These are phyloP conservation scores for Ericerus pela DNA, from an alignment of 1,140 invertebrate species.

Conservation along the genomic window DNA sequence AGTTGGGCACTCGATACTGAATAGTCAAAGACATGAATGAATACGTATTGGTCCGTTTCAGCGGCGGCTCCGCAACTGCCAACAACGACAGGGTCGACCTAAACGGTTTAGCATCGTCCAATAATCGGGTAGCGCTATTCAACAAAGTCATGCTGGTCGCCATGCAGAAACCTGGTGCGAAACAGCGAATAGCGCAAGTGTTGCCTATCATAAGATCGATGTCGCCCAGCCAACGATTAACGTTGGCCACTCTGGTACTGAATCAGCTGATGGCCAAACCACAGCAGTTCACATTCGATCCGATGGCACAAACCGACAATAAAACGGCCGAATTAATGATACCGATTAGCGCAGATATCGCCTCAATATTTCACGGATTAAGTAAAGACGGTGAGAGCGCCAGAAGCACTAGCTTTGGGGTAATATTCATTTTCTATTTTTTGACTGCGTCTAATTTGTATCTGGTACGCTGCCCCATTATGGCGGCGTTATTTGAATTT, in stretches of 20 bases:
- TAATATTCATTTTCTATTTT: not conserved
- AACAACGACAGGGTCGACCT: no score
- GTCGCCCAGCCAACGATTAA: conserved; percentile 40
- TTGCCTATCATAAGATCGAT: conserved; percentile 46
- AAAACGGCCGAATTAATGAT: conserved; percentile 40
- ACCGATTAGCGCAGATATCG: conserved; percentile 46
- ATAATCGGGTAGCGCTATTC: not conserved
- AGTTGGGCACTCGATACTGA: no score
- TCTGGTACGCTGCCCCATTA: no score
- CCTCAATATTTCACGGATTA: conserved; percentile 35
- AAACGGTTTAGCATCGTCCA: no score
- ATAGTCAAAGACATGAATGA: no score
- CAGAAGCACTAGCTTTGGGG: conserved; percentile 10
- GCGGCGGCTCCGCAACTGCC: no score
- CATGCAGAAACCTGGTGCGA: conserved; percentile 34
- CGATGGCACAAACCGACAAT: conserved; percentile 27
- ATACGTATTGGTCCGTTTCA: no score
- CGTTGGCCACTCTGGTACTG: conserved; percentile 42
- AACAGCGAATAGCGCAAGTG: conserved; percentile 27
- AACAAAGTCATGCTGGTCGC: conserved; percentile 33
- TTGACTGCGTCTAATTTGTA: no score
- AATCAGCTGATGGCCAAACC: conserved; percentile 33
- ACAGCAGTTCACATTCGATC: not conserved
- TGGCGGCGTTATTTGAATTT: no score
- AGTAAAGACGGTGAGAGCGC: conserved; percentile 24